These are phyloP conservation scores for Bombyx mori DNA, from an alignment of 1,140 invertebrate species.

Conservation along the genomic window DNA sequence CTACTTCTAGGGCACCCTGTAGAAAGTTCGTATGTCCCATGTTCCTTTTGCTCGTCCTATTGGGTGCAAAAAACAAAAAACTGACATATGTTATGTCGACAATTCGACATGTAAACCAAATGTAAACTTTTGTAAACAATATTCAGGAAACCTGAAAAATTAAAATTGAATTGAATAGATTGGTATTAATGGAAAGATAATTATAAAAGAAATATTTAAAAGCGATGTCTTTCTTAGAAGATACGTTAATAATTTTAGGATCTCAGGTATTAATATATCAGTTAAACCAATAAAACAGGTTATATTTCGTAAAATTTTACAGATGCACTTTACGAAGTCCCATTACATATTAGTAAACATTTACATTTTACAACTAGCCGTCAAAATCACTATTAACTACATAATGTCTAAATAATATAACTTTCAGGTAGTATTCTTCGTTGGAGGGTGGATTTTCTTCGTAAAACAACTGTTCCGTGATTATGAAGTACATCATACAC, in stretches of 20 bases:
- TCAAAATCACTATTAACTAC: neutral
- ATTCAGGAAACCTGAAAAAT: too few species aligned
- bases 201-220: neutral
- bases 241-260: conserved; percentile 64
- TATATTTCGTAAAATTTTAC: conserved; percentile 1
- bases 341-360: too few species aligned
- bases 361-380: neutral
- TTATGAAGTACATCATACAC: conserved; percentile 96
- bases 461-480: conserved; percentile 98
- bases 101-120: too few species aligned
- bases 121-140: too few species aligned
- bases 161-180: neutral
- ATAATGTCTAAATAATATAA: conserved; percentile 14
- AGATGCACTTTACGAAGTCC: too few species aligned
- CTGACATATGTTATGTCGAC: too few species aligned
- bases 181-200: neutral
- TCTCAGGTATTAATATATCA: conserved; percentile 43
- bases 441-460: conserved; percentile 98
- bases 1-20: too few species aligned
- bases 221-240: conserved; percentile 63
- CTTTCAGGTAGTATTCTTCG: conserved; percentile 93
- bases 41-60: too few species aligned
- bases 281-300: conserved; percentile 58
- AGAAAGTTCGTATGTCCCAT: too few species aligned
- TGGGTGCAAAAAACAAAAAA: too few species aligned